Percentiles rank a stretch among this genome's conserved stretches.
Evolutionary conservation across 2,113 vertebrate genomes (phyloP).

Genomic region (Nycticebus coucang): DNA sequence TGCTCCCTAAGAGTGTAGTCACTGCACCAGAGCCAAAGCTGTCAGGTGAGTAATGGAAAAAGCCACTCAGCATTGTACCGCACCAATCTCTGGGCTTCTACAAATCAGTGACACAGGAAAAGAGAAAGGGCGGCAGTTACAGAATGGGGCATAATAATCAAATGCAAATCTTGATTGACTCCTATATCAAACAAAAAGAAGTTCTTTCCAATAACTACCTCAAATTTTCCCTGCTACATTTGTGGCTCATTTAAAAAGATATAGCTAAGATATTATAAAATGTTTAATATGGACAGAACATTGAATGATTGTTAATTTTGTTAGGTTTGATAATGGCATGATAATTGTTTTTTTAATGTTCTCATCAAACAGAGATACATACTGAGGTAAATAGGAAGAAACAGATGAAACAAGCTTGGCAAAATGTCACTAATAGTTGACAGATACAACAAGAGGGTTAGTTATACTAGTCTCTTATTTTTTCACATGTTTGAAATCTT

Average conservation of each 20-base stretch:
- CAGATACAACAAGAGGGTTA: neutral
- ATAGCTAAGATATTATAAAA: neutral
- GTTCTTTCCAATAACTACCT: too few species aligned
- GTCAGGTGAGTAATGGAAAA: neutral
- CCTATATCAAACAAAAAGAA: slow-evolving; percentile 21
- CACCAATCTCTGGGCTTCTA: neutral
- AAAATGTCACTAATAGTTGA: neutral
- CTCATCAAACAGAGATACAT: slow-evolving; percentile 49
- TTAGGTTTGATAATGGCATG: slow-evolving; percentile 28
- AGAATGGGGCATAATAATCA: neutral
- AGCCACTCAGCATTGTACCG: neutral
- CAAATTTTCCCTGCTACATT: too few species aligned
- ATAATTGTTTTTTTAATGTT: neutral
- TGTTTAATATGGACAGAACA: neutral
- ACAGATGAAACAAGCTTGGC: neutral
- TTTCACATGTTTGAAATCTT: neutral
- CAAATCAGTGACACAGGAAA: neutral
- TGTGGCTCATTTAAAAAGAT: neutral
- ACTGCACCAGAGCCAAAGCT: neutral
- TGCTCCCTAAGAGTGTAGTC: neutral
- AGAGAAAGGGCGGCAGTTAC: neutral
- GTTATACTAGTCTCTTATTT: neutral
- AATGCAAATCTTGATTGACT: neutral
- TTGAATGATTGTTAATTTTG: slow-evolving; percentile 34
- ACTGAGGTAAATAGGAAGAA: slow-evolving; percentile 36